Evolutionary conservation across 2,888 invertebrate species (phyloP).

Genomic region (Allygus modestus): DNA sequence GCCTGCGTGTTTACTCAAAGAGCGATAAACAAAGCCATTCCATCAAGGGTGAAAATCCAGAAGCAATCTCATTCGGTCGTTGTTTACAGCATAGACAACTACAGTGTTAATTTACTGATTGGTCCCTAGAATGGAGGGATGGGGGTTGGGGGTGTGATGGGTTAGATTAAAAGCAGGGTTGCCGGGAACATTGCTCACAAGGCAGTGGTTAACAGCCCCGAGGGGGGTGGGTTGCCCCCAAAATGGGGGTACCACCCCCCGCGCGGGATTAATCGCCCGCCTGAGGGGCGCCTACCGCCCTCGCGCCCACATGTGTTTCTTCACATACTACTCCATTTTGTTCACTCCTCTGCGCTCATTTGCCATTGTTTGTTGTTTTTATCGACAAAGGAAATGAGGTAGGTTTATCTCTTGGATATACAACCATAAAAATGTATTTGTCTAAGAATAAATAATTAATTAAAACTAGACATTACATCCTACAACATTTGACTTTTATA

Average conservation of each 20-base stretch:
- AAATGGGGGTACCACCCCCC: not conserved
- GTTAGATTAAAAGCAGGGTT: conserved; percentile 47
- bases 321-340: conserved; percentile 51
- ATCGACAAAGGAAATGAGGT: not conserved
- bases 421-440: too few species aligned
- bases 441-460: too few species aligned
- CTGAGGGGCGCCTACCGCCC: not conserved
- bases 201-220: conserved; percentile 36
- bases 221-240: not conserved
- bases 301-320: conserved; percentile 15
- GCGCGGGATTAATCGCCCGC: conserved; percentile 14
- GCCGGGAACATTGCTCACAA: conserved; percentile 44
- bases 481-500: too few species aligned
- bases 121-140: conserved; percentile 6
- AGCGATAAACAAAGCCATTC: not conserved
- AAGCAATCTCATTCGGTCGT: conserved; percentile 27
- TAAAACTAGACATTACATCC: too few species aligned
- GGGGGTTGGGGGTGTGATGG: conserved; percentile 21
- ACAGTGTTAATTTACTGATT: conserved; percentile 54
- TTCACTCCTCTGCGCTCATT: conserved; percentile 6
- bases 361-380: conserved; percentile 5
- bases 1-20: not conserved
- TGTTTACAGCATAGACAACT: conserved; percentile 46
- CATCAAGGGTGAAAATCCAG: conserved; percentile 24
- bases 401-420: too few species aligned